Evolutionary conservation across 2,113 vertebrate species (phyloP), one percentile per base, ranked within the genome.

Genomic region (Arenaria interpres): DNA sequence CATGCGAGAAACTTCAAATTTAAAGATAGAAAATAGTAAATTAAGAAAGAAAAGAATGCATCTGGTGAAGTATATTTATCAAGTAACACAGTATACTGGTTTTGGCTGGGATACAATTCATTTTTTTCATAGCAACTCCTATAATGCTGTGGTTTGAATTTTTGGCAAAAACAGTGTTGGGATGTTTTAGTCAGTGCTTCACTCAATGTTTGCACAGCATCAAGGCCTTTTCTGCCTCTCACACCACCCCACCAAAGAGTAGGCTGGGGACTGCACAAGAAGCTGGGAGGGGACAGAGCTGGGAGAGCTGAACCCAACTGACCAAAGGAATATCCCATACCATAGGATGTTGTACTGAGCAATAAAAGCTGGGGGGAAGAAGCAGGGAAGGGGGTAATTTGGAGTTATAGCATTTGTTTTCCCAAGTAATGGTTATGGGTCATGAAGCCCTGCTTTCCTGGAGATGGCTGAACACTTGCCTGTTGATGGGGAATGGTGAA

Each of bases 351-450:
- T 12, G 39, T 4, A 10, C 4, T 59, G 48, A 46, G 37, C 8
- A 23, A 17, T 4, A 7, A 45, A 33, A 79, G 12, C 32, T 83
- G 13, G 3, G 21, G 17, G 21, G 85, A 32, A 32, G 2, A 28
- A 53, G 51, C 51, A 30, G 51, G 51, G 51, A 53, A 53, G 7
- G 13, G 5, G 2, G 3, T 62, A 3, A 0, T 62, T 73, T 3
- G 1, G 21, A 64, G 18, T 14, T 5, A 75, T 30, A 5, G 11
- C 0, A 1, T 17, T 37, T 41, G 9, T 53, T 23, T 57, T 56
- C 30, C 37, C 21, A 7, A 59, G 7, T 62, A 13, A 37, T 23
- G 1, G 0, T 11, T 39, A 30, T 0, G 0, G 0, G 1, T 54
- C 72, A 37, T 18, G 27, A 17, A 35, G 6, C 14, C 18, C 27